Conservation (phyloP, 2,888 invertebrate genomes). For the Pemphredon lugubris region DNA sequence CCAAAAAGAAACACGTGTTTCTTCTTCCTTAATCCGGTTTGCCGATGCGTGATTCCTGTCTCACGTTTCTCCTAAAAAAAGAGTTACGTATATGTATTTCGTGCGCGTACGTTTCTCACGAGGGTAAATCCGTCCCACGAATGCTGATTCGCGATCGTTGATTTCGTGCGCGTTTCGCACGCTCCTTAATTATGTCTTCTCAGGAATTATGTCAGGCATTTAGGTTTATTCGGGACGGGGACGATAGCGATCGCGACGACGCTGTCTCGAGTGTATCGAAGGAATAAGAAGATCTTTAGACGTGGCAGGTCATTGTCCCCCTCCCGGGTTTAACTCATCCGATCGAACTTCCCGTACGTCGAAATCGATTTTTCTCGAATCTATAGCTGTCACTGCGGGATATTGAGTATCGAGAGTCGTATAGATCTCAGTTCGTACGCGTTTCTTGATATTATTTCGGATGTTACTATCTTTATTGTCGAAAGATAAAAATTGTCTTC, state of each 20-base stretch:
- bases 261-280: too few species aligned
- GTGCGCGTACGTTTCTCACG: slow-evolving; percentile 36
- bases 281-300: too few species aligned
- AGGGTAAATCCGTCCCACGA: slow-evolving; percentile 29
- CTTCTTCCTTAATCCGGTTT: slow-evolving; percentile 35
- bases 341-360: too few species aligned
- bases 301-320: too few species aligned
- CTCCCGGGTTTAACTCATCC: too few species aligned
- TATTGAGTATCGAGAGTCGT: too few species aligned
- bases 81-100: slow-evolving; percentile 37
- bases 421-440: too few species aligned
- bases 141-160: slow-evolving; percentile 23
- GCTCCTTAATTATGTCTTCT: slow-evolving; percentile 32
- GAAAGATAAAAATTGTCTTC: too few species aligned
- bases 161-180: slow-evolving; percentile 26
- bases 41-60: slow-evolving; percentile 55
- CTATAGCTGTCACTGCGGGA: too few species aligned
- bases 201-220: slow-evolving; percentile 25
- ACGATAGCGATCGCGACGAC: slow-evolving; percentile 1
- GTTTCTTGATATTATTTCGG: too few species aligned
- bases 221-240: slow-evolving; percentile 17
- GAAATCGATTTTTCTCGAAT: too few species aligned
- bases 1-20: slow-evolving; percentile 52
- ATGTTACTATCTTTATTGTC: too few species aligned
- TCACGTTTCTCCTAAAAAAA: slow-evolving; percentile 43